Conservation (phyloP, 2,797 vertebrate genomes). For the Siniperca undulata region DNA sequence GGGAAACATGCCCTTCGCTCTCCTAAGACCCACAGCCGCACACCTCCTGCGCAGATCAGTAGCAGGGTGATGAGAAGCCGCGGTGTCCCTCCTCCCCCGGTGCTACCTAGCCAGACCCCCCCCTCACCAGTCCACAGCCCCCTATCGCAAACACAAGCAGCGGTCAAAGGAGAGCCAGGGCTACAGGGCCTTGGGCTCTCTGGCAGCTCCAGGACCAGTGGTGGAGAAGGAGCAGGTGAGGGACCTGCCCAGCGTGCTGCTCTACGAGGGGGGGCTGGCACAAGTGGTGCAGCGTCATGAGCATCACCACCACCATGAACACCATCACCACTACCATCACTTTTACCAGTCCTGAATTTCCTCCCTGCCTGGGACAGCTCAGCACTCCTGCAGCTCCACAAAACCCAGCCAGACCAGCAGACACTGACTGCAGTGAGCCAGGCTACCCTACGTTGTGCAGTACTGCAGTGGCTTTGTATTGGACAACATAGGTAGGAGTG, state of each 20-base stretch:
- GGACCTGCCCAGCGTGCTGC: constrained; percentile 92
- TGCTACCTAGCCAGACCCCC: constrained; percentile 87
- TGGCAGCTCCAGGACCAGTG: constrained; percentile 83
- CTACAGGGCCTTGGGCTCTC: constrained; percentile 87
- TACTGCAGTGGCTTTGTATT: constrained; percentile 34
- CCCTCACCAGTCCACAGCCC: constrained; percentile 89
- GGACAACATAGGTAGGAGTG: constrained; percentile 39
- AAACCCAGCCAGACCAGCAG: constrained; percentile 34
- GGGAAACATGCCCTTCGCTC: constrained; percentile 83
- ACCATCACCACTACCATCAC: constrained; percentile 99
- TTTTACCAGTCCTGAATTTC: constrained; percentile 95
- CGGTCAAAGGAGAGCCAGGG: constrained; percentile 91
- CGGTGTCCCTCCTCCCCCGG: constrained; percentile 83
- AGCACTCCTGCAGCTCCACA: constrained; percentile 21
- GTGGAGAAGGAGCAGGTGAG: constrained; percentile 93
- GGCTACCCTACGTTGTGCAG: constrained; percentile 20
- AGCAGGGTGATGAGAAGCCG: constrained; percentile 89
- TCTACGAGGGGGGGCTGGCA: constrained; percentile 93
- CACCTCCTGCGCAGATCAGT: constrained; percentile 80
- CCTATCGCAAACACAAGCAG: constrained; percentile 96
- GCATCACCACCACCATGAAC: constrained; percentile 98
- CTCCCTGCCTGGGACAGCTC: constrained; percentile 27
- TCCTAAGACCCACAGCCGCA: constrained; percentile 91
- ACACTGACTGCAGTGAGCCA: constrained; percentile 76
- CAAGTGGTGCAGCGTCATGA: constrained; percentile 97